Percentiles rank a stretch among this genome's conserved stretches.
Evolutionary conservation across 2,113 vertebrate genomes (phyloP).

Genomic region (Oostethus manadensis): DNA sequence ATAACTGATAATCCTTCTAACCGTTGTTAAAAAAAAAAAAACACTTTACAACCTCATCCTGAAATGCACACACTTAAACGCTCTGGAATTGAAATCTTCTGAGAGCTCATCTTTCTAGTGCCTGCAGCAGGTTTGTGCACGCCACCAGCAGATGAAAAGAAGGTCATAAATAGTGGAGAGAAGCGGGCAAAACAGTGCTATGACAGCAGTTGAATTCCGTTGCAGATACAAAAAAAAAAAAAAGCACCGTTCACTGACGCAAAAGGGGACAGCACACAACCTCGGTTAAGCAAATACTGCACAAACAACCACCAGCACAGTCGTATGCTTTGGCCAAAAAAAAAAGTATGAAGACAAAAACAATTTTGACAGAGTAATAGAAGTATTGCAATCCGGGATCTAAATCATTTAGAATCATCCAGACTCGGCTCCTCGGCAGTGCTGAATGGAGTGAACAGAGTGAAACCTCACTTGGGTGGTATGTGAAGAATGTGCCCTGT

Average conservation of each 20-base stretch:
- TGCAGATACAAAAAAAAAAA: no score
- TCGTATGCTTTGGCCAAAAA: not conserved
- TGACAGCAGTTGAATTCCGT: no score
- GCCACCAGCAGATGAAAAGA: conserved; percentile 30
- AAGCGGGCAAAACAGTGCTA: conserved; percentile 22
- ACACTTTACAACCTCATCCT: conserved; percentile 2
- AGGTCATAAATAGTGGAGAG: conserved; percentile 13
- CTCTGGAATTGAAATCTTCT: not conserved
- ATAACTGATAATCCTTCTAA: not conserved
- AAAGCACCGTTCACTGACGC: no score
- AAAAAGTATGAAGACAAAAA: conserved; percentile 9
- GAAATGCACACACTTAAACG: conserved; percentile 15
- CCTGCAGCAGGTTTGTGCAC: conserved; percentile 28
- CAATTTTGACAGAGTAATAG: conserved; percentile 1
- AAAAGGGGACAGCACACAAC: not conserved
- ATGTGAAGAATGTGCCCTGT: conserved; percentile 56
- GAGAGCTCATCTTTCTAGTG: not conserved
- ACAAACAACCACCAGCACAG: not conserved
- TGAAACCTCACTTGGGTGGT: conserved; percentile 44
- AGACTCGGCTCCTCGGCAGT: conserved; percentile 10
- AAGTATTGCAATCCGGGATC: conserved; percentile 16
- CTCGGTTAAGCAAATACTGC: not conserved
- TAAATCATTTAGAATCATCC: conserved; percentile 18
- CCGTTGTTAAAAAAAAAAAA: not conserved
- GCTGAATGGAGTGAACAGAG: conserved; percentile 13